Evolutionary conservation across 2,888 invertebrate genomes (phyloP).

Genomic region (Pristionchus entomophagus): DNA sequence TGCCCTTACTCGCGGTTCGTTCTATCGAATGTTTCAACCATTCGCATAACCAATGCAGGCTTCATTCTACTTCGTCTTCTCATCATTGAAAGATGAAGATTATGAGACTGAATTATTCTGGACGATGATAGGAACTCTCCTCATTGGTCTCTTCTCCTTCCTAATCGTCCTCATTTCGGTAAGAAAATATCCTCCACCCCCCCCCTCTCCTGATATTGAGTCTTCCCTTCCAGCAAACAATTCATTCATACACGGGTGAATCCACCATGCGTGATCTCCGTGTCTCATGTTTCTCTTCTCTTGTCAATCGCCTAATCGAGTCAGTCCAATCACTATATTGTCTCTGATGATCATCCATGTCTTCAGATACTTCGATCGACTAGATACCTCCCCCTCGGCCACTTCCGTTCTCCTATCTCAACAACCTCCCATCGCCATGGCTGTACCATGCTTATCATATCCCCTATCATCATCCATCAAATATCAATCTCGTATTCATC

Average conservation of each 20-base stretch:
- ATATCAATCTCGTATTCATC: too few relatives aligned
- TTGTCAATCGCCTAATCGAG: background rate
- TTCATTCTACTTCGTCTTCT: slow-evolving; percentile 6
- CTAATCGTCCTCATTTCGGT: background rate
- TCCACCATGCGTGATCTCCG: background rate
- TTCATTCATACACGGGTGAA: background rate
- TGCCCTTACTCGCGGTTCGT: background rate
- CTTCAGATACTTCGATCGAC: background rate
- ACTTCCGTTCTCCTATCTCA: background rate
- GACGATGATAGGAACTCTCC: background rate
- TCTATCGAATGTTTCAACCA: background rate
- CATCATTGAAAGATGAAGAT: background rate
- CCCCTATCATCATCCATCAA: too few relatives aligned
- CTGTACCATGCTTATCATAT: background rate
- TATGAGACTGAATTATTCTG: background rate
- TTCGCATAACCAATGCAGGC: background rate
- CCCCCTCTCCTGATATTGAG: too few relatives aligned
- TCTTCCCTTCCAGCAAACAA: background rate
- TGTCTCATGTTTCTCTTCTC: background rate
- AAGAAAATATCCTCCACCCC: too few relatives aligned
- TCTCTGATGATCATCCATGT: too few relatives aligned
- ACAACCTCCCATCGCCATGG: background rate
- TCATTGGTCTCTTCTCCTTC: background rate
- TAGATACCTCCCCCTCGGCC: background rate
- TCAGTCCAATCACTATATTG: background rate